Evolutionary conservation across 2,888 invertebrate genomes (phyloP).

Genomic region (Apodemia zela): DNA sequence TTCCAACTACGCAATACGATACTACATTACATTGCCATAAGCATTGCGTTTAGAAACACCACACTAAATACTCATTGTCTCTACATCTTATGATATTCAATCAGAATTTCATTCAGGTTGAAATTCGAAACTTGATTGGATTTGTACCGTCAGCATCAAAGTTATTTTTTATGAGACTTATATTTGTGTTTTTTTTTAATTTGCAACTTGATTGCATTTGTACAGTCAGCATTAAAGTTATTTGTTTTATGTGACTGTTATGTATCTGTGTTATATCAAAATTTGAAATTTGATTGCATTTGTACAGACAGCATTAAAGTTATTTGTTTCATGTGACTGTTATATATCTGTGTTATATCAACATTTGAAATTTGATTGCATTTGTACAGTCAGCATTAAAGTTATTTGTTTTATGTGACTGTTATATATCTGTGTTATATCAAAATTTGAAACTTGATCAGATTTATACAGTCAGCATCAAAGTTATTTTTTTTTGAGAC

Average conservation of each 20-base stretch:
- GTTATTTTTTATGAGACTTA: too few species aligned
- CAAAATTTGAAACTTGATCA: background rate
- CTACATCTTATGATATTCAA: slow-evolving; percentile 10
- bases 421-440: too few species aligned
- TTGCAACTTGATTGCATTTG: too few species aligned
- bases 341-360: too few species aligned
- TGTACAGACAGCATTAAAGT: background rate
- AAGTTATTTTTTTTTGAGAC: background rate
- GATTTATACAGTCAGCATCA: background rate
- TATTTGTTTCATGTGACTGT: too few species aligned
- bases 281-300: background rate
- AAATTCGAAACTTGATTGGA: slow-evolving; percentile 1
- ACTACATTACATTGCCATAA: slow-evolving; percentile 46
- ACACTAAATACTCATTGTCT: slow-evolving; percentile 14
- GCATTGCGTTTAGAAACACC: slow-evolving; percentile 8
- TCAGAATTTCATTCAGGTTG: slow-evolving; percentile 5
- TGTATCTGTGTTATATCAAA: too few species aligned
- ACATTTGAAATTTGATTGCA: too few species aligned
- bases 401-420: too few species aligned
- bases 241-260: too few species aligned
- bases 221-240: background rate
- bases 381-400: background rate
- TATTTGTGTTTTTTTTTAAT: too few species aligned
- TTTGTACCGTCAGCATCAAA: background rate
- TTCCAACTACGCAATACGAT: slow-evolving; percentile 49